Conservation (phyloP, 2,888 invertebrate genomes). For the Brachypalpus laphriformis region DNA sequence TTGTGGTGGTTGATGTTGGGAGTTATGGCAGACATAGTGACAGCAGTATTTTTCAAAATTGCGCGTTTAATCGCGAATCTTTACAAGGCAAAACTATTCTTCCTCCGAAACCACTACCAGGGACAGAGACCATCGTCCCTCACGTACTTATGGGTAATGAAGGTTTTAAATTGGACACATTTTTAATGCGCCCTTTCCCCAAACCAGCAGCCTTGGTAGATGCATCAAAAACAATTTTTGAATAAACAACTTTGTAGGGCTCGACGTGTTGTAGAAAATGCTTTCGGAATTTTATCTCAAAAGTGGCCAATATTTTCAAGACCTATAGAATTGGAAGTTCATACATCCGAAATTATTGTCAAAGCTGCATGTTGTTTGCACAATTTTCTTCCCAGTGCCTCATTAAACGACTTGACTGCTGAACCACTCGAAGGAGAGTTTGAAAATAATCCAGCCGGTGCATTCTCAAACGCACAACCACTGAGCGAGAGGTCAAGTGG, state of each 20-base stretch:
- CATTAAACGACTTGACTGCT: not conserved
- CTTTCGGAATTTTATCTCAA: slow-evolving; percentile 6
- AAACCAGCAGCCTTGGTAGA: slow-evolving; percentile 4
- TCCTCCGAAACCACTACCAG: not conserved
- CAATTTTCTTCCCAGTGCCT: slow-evolving; percentile 7
- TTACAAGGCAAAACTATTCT: not conserved
- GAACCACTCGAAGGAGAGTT: not conserved
- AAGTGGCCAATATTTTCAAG: too few species aligned
- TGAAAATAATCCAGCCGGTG: too few species aligned
- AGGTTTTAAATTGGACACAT: not conserved
- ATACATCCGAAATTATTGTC: too few species aligned
- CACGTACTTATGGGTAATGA: not conserved
- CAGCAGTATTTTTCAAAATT: too few species aligned
- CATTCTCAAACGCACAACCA: too few species aligned
- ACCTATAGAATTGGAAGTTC: too few species aligned
- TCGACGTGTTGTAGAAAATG: not conserved
- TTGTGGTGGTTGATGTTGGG: too few species aligned
- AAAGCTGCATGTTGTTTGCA: slow-evolving; percentile 2
- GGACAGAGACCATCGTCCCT: not conserved
- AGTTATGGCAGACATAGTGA: too few species aligned
- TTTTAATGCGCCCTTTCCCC: not conserved
- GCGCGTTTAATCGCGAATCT: too few species aligned
- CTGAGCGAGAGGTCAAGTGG: too few species aligned
- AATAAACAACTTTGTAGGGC: not conserved
- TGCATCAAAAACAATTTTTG: not conserved